Evolutionary conservation across 2,797 vertebrate genomes (phyloP).

Genomic region (Alfaro cultratus): DNA sequence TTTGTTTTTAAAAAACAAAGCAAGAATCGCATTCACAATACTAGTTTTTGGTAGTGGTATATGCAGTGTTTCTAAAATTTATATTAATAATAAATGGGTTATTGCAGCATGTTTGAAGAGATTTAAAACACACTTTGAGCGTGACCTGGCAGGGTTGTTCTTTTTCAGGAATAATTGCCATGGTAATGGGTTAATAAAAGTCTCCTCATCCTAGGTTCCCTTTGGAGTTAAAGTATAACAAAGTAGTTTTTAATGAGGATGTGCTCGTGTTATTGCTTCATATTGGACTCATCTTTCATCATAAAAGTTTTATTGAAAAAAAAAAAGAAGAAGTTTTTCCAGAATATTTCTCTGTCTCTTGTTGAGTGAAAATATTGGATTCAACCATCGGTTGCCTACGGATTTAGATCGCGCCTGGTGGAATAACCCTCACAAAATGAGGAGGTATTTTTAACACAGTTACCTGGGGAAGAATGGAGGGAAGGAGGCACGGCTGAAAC

Average conservation of each 20-base stretch:
- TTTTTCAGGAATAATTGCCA: constrained; percentile 62
- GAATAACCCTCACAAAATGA: constrained; percentile 19
- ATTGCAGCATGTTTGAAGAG: constrained; percentile 35
- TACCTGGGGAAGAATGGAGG: background rate
- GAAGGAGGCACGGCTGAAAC: background rate
- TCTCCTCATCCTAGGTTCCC: constrained; percentile 54
- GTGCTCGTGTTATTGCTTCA: constrained; percentile 70
- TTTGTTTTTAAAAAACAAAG: constrained; percentile 63
- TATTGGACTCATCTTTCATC: constrained; percentile 73
- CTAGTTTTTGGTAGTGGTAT: constrained; percentile 47
- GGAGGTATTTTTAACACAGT: constrained; percentile 12
- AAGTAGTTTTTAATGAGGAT: constrained; percentile 70
- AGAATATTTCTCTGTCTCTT: constrained; percentile 47
- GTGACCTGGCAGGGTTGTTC: constrained; percentile 36
- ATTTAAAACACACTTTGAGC: constrained; percentile 30
- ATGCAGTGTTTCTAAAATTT: constrained; percentile 39
- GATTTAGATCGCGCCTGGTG: constrained; percentile 48
- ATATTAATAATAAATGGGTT: constrained; percentile 54
- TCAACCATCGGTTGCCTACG: constrained; percentile 49
- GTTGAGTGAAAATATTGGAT: constrained; percentile 61
- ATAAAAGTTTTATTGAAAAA: constrained; percentile 72
- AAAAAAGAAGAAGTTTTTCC: constrained; percentile 33
- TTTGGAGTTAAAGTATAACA: constrained; percentile 71
- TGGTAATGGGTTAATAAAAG: constrained; percentile 72
- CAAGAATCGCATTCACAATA: constrained; percentile 41